A percentile compares a stretch with the other conserved stretches of the same genome.
These are phyloP conservation scores for Rhagologus leucostigma DNA, from an alignment of 2,113 vertebrate species.

Conservation along the genomic window DNA sequence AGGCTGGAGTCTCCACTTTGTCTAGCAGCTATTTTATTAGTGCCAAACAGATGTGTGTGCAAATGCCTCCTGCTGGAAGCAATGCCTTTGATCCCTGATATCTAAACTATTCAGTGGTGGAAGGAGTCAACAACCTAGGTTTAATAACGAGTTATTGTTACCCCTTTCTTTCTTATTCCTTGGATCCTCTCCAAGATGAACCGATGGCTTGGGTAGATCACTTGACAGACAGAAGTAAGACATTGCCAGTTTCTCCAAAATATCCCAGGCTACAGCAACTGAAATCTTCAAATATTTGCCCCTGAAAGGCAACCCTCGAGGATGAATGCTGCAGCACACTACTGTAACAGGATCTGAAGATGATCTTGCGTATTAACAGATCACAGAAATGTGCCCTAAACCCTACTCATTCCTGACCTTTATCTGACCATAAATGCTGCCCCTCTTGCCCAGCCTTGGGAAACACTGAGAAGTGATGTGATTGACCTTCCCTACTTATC, in stretches of 20 bases:
- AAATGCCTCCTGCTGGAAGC: slow-evolving; percentile 1
- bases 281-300: neutral
- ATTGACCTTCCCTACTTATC: neutral
- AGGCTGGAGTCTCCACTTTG: neutral
- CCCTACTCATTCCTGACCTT: neutral
- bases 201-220: neutral
- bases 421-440: neutral
- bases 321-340: neutral
- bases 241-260: neutral
- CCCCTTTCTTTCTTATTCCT: neutral
- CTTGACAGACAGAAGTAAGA: neutral
- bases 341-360: neutral
- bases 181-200: neutral
- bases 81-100: neutral
- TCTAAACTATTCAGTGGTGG: neutral
- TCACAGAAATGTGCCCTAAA: neutral
- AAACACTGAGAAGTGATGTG: neutral
- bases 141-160: neutral
- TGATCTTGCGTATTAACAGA: neutral
- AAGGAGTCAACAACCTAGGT: neutral
- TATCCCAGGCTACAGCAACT: neutral
- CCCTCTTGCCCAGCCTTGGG: neutral
- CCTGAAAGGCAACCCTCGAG: neutral
- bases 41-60: neutral
- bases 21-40: neutral